These are phyloP conservation scores for Bombus superbus DNA, from an alignment of 1,140 invertebrate species.

Conservation along the genomic window DNA sequence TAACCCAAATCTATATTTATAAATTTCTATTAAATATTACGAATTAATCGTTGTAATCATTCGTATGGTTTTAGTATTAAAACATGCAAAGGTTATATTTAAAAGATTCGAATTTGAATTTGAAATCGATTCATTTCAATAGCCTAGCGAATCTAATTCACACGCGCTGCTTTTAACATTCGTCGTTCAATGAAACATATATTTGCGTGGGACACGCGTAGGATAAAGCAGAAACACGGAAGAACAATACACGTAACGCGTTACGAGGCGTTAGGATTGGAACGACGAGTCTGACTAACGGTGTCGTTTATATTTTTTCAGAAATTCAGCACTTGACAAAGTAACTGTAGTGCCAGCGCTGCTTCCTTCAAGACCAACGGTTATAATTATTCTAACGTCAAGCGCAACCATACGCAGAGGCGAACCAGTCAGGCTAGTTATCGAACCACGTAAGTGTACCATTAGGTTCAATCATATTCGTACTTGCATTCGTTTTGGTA, in stretches of 20 bases:
- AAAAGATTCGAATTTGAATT: neutral
- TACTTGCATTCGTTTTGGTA: neutral
- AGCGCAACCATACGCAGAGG: neutral
- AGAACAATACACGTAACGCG: slow-evolving; percentile 41
- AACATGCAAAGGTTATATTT: neutral
- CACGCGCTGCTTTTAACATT: neutral
- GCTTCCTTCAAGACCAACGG: neutral
- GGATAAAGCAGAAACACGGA: slow-evolving; percentile 24
- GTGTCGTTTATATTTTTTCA: neutral
- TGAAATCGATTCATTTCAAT: neutral
- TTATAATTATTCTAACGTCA: slow-evolving; percentile 31
- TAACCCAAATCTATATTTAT: no score
- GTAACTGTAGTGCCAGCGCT: slow-evolving; percentile 29
- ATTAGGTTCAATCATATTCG: neutral
- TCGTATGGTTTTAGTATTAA: no score
- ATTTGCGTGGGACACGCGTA: slow-evolving; percentile 43
- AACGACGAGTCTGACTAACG: slow-evolving; percentile 24
- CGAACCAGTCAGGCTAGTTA: slow-evolving; percentile 23
- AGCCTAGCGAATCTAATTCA: neutral
- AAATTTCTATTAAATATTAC: no score
- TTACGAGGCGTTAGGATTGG: neutral
- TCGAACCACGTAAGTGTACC: neutral
- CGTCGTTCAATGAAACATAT: slow-evolving; percentile 34
- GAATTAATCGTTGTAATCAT: no score
- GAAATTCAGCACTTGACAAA: slow-evolving; percentile 33